Evolutionary conservation across 1,140 invertebrate species (phyloP).

Genomic region (Drosophila navojoa): DNA sequence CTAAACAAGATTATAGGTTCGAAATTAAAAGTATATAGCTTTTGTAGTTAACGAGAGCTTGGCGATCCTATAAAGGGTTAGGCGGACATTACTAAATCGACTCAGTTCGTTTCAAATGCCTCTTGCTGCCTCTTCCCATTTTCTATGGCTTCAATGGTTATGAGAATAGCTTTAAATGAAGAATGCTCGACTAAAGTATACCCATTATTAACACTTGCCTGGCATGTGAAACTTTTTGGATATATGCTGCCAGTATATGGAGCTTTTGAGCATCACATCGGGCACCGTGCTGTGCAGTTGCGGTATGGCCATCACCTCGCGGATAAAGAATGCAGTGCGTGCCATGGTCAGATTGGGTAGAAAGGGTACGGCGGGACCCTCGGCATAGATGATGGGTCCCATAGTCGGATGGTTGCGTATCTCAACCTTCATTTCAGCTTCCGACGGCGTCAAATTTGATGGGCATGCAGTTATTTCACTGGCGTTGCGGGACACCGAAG

Average conservation of each 20-base stretch:
- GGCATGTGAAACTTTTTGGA: conserved; percentile 56
- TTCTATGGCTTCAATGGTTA: no score
- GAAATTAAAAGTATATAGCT: no score
- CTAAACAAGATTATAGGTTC: no score
- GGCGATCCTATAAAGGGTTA: no score
- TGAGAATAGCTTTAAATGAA: background rate
- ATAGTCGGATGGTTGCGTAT: background rate
- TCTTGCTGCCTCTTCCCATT: no score
- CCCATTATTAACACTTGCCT: conserved; percentile 28
- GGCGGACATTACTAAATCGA: no score
- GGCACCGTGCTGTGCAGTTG: conserved; percentile 52
- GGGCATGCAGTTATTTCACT: background rate
- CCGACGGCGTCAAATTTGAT: background rate
- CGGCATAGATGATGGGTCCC: conserved; percentile 33
- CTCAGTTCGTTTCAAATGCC: no score
- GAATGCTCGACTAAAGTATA: no score
- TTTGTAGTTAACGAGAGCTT: no score
- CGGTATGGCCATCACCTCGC: conserved; percentile 67
- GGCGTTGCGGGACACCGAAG: background rate
- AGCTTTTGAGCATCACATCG: background rate
- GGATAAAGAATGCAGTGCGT: conserved; percentile 39
- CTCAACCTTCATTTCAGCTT: conserved; percentile 10
- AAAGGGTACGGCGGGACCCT: conserved; percentile 20
- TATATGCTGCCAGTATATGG: conserved; percentile 48
- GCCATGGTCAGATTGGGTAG: conserved; percentile 46